Base-by-base conservation (phyloP, 2,113 vertebrate genomes). In the Antigone vipio region DNA sequence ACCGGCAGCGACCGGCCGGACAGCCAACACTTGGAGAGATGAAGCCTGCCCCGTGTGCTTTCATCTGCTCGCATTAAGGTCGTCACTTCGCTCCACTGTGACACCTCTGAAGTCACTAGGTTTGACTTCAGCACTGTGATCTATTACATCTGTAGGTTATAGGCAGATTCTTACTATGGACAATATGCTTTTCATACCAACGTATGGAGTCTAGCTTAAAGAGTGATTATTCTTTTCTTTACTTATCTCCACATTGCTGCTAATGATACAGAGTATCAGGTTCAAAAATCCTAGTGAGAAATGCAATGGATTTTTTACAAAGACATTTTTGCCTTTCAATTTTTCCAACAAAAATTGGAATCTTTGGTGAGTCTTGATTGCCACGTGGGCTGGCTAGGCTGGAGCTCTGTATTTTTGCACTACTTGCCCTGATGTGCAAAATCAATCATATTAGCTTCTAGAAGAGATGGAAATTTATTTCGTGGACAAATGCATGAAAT, bases 1-100 rank as follows among this genome's bases (percentile, higher is more conserved):
- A n/a, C 0, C 0, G 14, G 12, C 71, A 75, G 30, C 1, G 1
- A 24, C n/a, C 0, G 0, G 4, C 27, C 34, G 47, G 24, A 23
- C 5, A 80, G 35, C 35, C 15, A 34, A 69, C 77, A 15, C 30
- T 44, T 22, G 35, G 60, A 21, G 50, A 35, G 23, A 12, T 38
- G 66, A 66, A 35, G 3, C 11, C 55, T 38, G 3, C 14, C 56
- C 26, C 4, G 0, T 26, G 38, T 32, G 29, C 26, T 24, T 26
- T 26, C 76, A 11, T 5, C 20, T 27, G 21, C 40, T 40, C 0
- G 0, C 13, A 6, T 53, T 11, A n/a, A 52, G 38, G 71, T 26
- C 68, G 40, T 16, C 18, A 16, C 35, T 53, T 63, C 0, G 0
- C 16, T 13, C 42, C 47, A 15, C 18, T 40, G 42, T 27, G 44